phyloP scores from a whole-genome alignment of 2,888 invertebrate species.

The Helleia helle region DNA sequence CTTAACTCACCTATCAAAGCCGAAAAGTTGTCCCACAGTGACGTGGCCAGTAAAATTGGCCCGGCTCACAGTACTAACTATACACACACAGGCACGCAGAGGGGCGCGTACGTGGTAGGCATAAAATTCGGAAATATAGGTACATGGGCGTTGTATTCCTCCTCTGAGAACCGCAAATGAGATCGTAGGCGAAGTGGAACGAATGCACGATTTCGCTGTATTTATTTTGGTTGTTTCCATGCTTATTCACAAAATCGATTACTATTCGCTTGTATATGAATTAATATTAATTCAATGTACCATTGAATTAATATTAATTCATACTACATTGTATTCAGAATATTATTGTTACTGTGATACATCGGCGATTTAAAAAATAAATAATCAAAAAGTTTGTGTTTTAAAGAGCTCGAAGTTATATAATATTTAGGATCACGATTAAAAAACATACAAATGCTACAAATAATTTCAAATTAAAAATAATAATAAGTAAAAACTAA shows the following conservation, averaged over 20 bases:
- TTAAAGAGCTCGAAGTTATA: no score
- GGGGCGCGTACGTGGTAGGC: conserved; percentile 46
- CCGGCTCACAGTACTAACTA: conserved; percentile 34
- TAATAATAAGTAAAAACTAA: no score
- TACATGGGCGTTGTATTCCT: conserved; percentile 45
- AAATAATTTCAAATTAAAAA: no score
- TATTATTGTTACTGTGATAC: no score
- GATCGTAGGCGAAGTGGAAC: conserved; percentile 53
- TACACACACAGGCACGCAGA: conserved; percentile 30
- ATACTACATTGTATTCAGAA: no score
- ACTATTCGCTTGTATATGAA: neutral
- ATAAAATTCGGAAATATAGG: conserved; percentile 69
- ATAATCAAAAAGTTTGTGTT: no score
- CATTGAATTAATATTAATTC: neutral
- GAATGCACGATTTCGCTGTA: conserved; percentile 51
- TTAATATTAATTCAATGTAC: neutral
- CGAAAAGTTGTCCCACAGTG: conserved; percentile 25
- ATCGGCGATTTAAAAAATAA: no score
- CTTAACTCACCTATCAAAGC: conserved; percentile 17
- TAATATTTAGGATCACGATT: no score
- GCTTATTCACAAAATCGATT: conserved; percentile 12
- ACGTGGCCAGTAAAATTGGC: conserved; percentile 36
- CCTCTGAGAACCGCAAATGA: conserved; percentile 55
- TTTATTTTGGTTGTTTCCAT: conserved; percentile 27
- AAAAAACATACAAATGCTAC: no score